A percentile compares a stretch with the other conserved stretches of the same genome.
phyloP scores from a whole-genome alignment of 2,888 invertebrate species.

The Cantharis rustica region DNA sequence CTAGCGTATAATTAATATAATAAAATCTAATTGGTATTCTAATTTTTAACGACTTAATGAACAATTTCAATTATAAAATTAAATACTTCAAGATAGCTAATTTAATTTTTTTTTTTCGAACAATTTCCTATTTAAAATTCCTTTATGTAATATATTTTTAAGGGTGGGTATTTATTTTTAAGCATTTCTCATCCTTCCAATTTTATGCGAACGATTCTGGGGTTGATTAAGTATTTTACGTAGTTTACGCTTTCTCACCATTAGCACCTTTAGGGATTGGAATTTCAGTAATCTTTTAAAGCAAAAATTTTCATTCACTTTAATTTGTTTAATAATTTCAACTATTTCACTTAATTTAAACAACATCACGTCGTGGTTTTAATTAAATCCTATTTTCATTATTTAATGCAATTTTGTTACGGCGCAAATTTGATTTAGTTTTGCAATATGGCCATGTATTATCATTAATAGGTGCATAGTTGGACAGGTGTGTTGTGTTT shows the following conservation, averaged over 20 bases:
- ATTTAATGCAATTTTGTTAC: background rate
- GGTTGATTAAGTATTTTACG: background rate
- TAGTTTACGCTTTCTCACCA: background rate
- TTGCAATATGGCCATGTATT: background rate
- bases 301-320: background rate
- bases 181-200: background rate
- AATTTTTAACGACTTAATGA: conserved; percentile 4
- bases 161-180: background rate
- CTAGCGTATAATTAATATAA: background rate
- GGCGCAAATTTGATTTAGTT: background rate
- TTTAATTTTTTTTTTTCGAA: background rate
- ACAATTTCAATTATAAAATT: background rate
- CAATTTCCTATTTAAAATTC: background rate
- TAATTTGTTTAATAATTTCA: background rate
- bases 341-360: background rate
- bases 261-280: background rate
- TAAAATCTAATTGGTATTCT: conserved; percentile 5
- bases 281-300: background rate
- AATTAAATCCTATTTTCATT: background rate
- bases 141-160: background rate
- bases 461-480: conserved; percentile 6
- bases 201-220: background rate
- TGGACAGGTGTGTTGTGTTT: conserved; percentile 4
- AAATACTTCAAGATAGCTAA: background rate
- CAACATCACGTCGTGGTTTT: background rate